These are phyloP conservation scores for Trematomus loennbergii DNA, from an alignment of 2,113 vertebrate species.

Conservation along the genomic window DNA sequence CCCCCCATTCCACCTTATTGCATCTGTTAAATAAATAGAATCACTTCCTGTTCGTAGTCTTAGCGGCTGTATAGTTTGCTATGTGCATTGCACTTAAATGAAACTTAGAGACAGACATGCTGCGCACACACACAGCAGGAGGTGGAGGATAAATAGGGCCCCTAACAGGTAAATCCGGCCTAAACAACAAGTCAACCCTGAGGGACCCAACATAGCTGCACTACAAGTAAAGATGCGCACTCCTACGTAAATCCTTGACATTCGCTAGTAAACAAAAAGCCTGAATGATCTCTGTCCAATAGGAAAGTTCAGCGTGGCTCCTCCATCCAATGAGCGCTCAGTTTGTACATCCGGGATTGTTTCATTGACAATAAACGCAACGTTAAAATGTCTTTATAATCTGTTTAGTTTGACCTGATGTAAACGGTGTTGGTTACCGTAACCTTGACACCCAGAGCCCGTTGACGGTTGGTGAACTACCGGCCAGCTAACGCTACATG, in stretches of 20 bases:
- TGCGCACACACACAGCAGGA: too few species aligned
- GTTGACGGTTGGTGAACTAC: background rate
- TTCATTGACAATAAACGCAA: conserved; percentile 26
- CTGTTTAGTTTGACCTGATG: background rate
- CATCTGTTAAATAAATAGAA: too few species aligned
- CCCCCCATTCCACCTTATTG: too few species aligned
- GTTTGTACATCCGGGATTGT: conserved; percentile 57
- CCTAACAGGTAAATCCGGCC: too few species aligned
- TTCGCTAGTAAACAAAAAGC: conserved; percentile 60
- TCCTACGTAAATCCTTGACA: too few species aligned
- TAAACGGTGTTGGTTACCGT: background rate
- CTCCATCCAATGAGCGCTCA: conserved; percentile 70
- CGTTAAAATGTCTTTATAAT: background rate
- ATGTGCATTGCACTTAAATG: too few species aligned
- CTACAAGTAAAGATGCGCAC: too few species aligned
- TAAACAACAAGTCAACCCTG: too few species aligned
- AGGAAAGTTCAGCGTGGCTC: conserved; percentile 77
- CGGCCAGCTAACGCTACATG: background rate
- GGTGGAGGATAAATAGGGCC: too few species aligned
- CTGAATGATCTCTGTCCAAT: conserved; percentile 73
- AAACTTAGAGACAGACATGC: too few species aligned
- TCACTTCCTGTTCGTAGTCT: background rate
- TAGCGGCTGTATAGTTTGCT: background rate
- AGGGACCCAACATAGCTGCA: too few species aligned
- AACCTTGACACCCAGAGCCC: background rate